Conservation (phyloP, 2,888 invertebrate genomes). For the Rhingia rostrata region DNA sequence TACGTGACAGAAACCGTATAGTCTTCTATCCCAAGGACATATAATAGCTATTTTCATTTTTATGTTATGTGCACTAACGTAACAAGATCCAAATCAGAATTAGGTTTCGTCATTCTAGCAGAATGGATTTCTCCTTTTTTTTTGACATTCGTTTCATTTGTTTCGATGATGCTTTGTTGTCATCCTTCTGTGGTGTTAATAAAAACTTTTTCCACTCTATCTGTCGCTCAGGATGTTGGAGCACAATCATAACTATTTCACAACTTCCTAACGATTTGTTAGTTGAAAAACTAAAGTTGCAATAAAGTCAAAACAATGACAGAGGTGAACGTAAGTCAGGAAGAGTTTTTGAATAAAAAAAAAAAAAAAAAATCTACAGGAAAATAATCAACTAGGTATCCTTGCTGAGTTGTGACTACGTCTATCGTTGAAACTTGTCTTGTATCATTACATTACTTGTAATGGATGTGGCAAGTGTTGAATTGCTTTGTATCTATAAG, state of each 20-base stretch:
- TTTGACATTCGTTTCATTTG: not conserved
- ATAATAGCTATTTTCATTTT: too few species aligned
- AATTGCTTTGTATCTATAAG: too few species aligned
- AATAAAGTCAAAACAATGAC: constrained; percentile 49
- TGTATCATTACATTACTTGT: not conserved
- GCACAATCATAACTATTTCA: constrained; percentile 34
- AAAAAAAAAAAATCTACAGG: not conserved
- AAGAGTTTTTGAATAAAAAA: not conserved
- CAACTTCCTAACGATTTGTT: constrained; percentile 40
- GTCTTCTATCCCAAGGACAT: too few species aligned
- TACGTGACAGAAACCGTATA: too few species aligned
- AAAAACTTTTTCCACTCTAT: constrained; percentile 41
- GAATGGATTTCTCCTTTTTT: not conserved
- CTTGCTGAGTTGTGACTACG: not conserved
- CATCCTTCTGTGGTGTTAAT: constrained; percentile 37
- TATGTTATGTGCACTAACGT: not conserved
- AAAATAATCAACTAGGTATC: constrained; percentile 2
- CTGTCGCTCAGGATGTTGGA: not conserved
- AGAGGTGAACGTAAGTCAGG: constrained; percentile 37
- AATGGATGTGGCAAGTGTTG: not conserved
- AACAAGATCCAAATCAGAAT: constrained; percentile 15
- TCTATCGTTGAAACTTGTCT: not conserved
- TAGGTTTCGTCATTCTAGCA: not conserved
- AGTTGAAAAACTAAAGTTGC: constrained; percentile 53
- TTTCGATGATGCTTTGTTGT: constrained; percentile 37